phyloP scores from a whole-genome alignment of 1,140 invertebrate species.

The Drosophila pseudoananassae region DNA sequence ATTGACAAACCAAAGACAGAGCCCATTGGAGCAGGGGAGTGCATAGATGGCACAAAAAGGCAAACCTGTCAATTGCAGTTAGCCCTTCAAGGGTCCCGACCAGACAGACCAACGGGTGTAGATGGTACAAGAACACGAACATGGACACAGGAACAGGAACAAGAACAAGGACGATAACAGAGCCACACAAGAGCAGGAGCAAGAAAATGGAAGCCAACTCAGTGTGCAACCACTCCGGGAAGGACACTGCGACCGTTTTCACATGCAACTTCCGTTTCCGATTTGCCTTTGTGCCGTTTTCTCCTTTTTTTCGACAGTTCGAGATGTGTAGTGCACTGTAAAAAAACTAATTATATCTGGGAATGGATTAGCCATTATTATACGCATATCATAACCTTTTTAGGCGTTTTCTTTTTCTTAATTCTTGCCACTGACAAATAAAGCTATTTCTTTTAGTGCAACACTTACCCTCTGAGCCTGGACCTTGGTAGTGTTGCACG shows the following conservation, averaged over 20 bases:
- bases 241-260: constrained; percentile 57
- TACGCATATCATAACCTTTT: no score
- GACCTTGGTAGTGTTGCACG: constrained; percentile 24
- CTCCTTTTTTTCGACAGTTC: constrained; percentile 10
- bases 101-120: constrained; percentile 26
- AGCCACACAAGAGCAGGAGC: background rate
- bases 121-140: background rate
- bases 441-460: constrained; percentile 25
- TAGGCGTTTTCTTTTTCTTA: background rate
- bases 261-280: constrained; percentile 78
- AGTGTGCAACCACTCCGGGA: constrained; percentile 39
- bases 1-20: constrained; percentile 56
- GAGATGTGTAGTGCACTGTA: constrained; percentile 7
- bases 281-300: constrained; percentile 63
- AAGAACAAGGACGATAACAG: constrained; percentile 13
- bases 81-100: constrained; percentile 45
- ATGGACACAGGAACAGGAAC: constrained; percentile 22
- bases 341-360: background rate
- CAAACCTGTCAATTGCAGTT: constrained; percentile 78
- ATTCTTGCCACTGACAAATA: no score
- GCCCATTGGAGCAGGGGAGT: constrained; percentile 17
- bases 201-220: constrained; percentile 40
- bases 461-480: constrained; percentile 50
- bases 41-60: constrained; percentile 55
- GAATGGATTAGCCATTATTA: background rate